Conservation (phyloP, 2,113 vertebrate species). For the Thymallus thymallus region DNA sequence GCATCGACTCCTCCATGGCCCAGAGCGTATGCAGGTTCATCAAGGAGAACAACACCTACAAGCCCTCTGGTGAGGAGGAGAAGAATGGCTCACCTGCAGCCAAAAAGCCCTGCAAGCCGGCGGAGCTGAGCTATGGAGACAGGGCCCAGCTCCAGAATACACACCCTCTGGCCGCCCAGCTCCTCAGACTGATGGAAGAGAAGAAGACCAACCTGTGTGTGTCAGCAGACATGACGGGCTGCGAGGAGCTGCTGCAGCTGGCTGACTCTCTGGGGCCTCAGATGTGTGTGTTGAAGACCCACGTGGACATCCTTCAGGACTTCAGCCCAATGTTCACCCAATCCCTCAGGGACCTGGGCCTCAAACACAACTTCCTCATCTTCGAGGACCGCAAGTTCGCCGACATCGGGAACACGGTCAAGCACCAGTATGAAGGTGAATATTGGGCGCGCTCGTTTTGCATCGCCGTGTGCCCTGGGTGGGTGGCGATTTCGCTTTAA, state of each 20-base stretch:
- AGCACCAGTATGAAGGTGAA: conserved; percentile 88
- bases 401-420: conserved; percentile 96
- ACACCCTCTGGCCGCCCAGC: conserved; percentile 78
- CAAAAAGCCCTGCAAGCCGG: conserved; percentile 55
- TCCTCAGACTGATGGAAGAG: conserved; percentile 85
- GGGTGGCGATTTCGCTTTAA: no score
- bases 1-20: conserved; percentile 69
- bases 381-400: conserved; percentile 98
- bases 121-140: conserved; percentile 77
- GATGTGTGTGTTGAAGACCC: conserved; percentile 92
- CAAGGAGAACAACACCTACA: conserved; percentile 70
- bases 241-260: conserved; percentile 81
- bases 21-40: conserved; percentile 79
- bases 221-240: conserved; percentile 84
- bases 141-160: conserved; percentile 72
- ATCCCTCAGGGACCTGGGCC: conserved; percentile 72
- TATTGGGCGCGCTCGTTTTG: neutral
- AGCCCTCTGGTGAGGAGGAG: conserved; percentile 24
- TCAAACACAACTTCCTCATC: conserved; percentile 86
- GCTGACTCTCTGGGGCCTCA: conserved; percentile 82
- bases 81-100: neutral
- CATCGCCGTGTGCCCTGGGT: no score
- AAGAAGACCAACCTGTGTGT: conserved; percentile 90
- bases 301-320: conserved; percentile 87
- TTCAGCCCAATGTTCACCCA: conserved; percentile 74